phyloP scores from a whole-genome alignment of 2,888 invertebrate species.

The Camptogramma bilineatum region DNA sequence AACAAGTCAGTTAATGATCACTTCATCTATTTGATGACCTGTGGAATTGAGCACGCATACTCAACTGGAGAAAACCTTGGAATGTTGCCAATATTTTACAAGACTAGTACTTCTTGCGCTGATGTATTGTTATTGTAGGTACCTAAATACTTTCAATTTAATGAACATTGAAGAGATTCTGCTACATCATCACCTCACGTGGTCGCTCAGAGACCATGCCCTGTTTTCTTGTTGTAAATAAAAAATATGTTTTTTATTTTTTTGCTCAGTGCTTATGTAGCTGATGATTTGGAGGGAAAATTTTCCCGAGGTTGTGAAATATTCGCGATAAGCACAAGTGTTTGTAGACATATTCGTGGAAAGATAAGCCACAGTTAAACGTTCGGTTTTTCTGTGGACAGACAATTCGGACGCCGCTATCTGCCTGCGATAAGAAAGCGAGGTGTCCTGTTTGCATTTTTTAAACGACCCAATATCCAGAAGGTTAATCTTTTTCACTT shows the following conservation, averaged over 20 bases:
- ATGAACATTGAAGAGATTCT: background rate
- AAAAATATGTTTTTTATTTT: background rate
- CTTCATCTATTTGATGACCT: conserved; percentile 26
- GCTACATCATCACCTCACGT: background rate
- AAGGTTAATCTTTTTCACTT: background rate
- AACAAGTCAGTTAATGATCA: conserved; percentile 14
- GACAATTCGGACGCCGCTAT: conserved; percentile 76
- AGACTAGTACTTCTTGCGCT: conserved; percentile 43
- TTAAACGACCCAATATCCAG: conserved; percentile 18
- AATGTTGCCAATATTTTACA: conserved; percentile 65
- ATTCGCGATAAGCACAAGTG: conserved; percentile 77
- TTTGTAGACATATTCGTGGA: conserved; percentile 77
- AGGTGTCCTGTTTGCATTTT: conserved; percentile 51
- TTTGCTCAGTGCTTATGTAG: background rate
- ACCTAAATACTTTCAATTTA: conserved; percentile 18
- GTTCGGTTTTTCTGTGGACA: conserved; percentile 50
- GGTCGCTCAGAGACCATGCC: too few relatives aligned
- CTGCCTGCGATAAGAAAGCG: conserved; percentile 65
- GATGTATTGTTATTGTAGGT: conserved; percentile 39
- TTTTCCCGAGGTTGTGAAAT: conserved; percentile 69
- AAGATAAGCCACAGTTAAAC: conserved; percentile 64
- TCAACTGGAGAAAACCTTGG: conserved; percentile 64
- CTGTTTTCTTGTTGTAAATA: background rate
- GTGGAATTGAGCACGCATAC: conserved; percentile 30
- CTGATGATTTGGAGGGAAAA: conserved; percentile 33